Conservation (phyloP, 2,888 invertebrate species). For the Pantelozetes paolii region DNA sequence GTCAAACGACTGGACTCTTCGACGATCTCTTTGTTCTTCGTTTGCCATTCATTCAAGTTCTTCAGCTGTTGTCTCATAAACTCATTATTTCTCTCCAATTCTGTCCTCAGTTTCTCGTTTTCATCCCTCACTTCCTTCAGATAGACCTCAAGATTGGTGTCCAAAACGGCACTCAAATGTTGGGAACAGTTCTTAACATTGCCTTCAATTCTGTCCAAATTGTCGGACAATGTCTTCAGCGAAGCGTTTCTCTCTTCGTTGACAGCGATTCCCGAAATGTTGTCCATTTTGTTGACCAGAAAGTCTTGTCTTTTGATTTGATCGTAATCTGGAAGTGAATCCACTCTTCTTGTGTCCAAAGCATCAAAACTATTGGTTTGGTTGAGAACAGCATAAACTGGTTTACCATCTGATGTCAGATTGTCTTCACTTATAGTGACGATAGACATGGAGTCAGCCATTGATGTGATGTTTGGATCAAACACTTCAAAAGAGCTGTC, state of each 20-base stretch:
- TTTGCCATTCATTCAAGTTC: conserved; percentile 10
- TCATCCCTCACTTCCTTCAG: conserved; percentile 25
- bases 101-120: conserved; percentile 18
- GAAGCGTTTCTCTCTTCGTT: background rate
- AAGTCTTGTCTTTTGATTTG: background rate
- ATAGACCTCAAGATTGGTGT: background rate
- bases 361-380: background rate
- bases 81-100: conserved; percentile 4
- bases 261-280: background rate
- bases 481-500: background rate
- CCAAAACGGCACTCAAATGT: background rate
- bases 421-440: background rate
- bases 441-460: conserved; percentile 10
- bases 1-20: background rate
- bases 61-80: conserved; percentile 28
- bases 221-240: background rate
- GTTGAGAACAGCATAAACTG: too few relatives aligned
- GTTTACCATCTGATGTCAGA: background rate
- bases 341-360: conserved; percentile 4
- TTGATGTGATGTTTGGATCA: background rate
- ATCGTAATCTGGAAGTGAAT: background rate
- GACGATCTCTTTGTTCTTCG: background rate
- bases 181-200: background rate
- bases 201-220: background rate
- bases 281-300: background rate